Base-by-base conservation (phyloP, 2,888 invertebrate species). In the Eugnorisma glareosa region DNA sequence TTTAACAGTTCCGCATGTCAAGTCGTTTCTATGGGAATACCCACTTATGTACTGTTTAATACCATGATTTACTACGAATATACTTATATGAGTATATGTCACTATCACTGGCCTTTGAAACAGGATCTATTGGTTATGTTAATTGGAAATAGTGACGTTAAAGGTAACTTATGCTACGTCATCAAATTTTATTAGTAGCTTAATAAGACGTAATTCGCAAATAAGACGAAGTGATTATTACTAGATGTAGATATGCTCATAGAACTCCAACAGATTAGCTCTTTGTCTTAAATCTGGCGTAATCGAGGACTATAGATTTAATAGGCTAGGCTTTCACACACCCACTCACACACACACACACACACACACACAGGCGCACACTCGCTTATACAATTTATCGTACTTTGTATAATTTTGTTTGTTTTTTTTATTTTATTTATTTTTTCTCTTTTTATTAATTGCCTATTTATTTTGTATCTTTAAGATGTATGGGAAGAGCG, bases 1-100 rank as follows among this genome's bases (percentile, higher is more conserved):
- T 66, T 28, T 45, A 43, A 31, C 63, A 81, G 77, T 82, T 80
- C 81, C 81, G 72, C 48, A 54, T 57, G 28, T 61, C 10, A 69
- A 69, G 35, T 18, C 11, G 18, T 1, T 48, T 72, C 8, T 45
- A 37, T 74, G 70, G 70, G 1, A 83, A 74, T 73, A 51, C 74
- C 83, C 57, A 24, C 31, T 24, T 69, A 3, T 40, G 18, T 51
- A 24, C 18, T 40, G 4, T 21, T 24, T 48, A 18, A 40, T 45
- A 18, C 35, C 43, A 15, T 63, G 69, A 77, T 31, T 57, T 31
- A 37, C 28, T 72, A 15, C n/a, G 10, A 35, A 40, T 35, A 67
- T 24, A 43, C 37, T 24, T 45, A 24, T 7, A 31, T 8, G 11
- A 61, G 2, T 40, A 24, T 51, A 43, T 61, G 11, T 2, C 13